phyloP scores from a whole-genome alignment of 1,140 invertebrate genomes.

The Branchinecta lindahli region DNA sequence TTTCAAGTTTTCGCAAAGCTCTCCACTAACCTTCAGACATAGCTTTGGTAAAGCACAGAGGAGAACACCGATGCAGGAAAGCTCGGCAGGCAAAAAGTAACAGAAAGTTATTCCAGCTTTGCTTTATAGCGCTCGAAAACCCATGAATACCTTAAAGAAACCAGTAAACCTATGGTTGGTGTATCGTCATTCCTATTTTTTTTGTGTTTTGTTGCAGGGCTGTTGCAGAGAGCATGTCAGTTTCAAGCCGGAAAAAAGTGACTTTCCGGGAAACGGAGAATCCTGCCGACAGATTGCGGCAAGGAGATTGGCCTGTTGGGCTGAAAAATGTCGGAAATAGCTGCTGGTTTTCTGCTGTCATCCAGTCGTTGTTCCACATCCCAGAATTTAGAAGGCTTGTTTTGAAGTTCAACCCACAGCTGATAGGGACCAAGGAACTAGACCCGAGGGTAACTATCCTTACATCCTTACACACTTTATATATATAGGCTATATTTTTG shows the following conservation, averaged over 20 bases:
- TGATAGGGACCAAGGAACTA: slow-evolving; percentile 15
- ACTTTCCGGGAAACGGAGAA: slow-evolving; percentile 36
- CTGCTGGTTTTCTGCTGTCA: slow-evolving; percentile 40
- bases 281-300: slow-evolving; percentile 34
- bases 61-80: too few species aligned
- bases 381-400: slow-evolving; percentile 34
- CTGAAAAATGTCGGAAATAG: slow-evolving; percentile 41
- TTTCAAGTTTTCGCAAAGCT: too few species aligned
- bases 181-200: slow-evolving; percentile 20
- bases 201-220: neutral
- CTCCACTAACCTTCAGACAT: too few species aligned
- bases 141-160: too few species aligned
- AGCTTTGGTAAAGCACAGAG: too few species aligned
- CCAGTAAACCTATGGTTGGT: slow-evolving; percentile 16
- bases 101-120: too few species aligned
- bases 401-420: slow-evolving; percentile 30
- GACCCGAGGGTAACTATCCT: neutral
- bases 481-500: too few species aligned
- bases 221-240: neutral
- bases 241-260: slow-evolving; percentile 25
- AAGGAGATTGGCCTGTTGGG: slow-evolving; percentile 33
- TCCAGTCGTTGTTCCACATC: slow-evolving; percentile 37
- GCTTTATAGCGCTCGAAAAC: too few species aligned
- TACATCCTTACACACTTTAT: neutral
- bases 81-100: too few species aligned